These are phyloP conservation scores for Diaperis boleti DNA, from an alignment of 2,888 invertebrate genomes.

Conservation along the genomic window DNA sequence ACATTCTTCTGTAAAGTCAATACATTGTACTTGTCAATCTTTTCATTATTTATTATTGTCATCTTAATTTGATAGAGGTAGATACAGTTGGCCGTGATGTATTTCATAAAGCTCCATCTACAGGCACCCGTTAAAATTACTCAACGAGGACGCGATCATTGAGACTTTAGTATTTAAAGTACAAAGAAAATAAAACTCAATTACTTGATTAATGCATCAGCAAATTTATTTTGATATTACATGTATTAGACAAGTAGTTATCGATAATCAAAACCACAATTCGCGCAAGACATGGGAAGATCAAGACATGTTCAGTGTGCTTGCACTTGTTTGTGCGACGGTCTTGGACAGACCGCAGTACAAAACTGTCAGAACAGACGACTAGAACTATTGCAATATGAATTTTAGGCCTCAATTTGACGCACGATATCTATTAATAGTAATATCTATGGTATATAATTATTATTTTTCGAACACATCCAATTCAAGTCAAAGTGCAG, in stretches of 20 bases:
- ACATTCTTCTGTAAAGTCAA: too few relatives aligned
- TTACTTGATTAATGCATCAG: slow-evolving; percentile 57
- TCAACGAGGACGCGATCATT: too few relatives aligned
- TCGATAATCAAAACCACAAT: slow-evolving; percentile 63
- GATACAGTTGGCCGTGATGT: too few relatives aligned
- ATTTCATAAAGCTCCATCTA: too few relatives aligned
- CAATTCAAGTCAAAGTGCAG: slow-evolving; percentile 58
- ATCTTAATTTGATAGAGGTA: too few relatives aligned
- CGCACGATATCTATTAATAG: slow-evolving; percentile 47
- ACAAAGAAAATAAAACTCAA: slow-evolving; percentile 5
- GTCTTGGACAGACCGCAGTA: slow-evolving; percentile 56
- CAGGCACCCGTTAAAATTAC: too few relatives aligned
- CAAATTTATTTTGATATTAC: slow-evolving; percentile 64
- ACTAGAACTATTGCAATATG: slow-evolving; percentile 62
- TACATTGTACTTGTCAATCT: too few relatives aligned
- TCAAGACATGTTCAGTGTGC: slow-evolving; percentile 63
- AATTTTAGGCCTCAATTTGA: slow-evolving; percentile 61
- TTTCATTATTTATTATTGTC: too few relatives aligned
- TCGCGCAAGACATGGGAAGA: slow-evolving; percentile 65
- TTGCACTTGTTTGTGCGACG: slow-evolving; percentile 57
- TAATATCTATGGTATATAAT: slow-evolving; percentile 42
- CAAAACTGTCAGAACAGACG: slow-evolving; percentile 51
- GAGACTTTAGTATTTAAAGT: not conserved
- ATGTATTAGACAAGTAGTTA: slow-evolving; percentile 63
- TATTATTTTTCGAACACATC: slow-evolving; percentile 57